Percentiles rank a stretch among this genome's conserved stretches.
phyloP scores from a whole-genome alignment of 2,888 invertebrate genomes.

The Ectobius pallidus region DNA sequence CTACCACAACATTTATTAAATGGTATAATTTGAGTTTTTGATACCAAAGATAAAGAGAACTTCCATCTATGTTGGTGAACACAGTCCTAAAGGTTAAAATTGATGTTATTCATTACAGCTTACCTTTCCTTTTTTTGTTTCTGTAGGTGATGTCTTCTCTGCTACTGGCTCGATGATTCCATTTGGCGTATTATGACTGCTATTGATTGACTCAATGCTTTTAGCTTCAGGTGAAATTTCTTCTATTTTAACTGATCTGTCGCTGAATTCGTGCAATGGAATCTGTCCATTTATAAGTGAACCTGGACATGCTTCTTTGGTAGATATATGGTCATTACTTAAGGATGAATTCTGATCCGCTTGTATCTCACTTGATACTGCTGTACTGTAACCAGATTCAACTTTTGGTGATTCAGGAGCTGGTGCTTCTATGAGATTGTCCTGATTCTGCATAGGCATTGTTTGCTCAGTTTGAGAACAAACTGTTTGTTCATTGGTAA shows the following conservation, averaged over 20 bases:
- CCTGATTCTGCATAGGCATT: background rate
- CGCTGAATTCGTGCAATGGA: background rate
- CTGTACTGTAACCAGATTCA: background rate
- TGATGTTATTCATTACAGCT: too few relatives aligned
- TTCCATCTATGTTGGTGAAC: too few relatives aligned
- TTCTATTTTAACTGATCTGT: background rate
- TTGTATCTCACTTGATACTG: background rate
- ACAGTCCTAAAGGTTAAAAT: too few relatives aligned
- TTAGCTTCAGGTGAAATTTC: background rate
- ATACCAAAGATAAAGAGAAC: too few relatives aligned
- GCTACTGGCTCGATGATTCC: background rate
- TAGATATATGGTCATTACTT: background rate
- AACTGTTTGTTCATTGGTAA: background rate
- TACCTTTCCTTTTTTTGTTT: conserved; percentile 32
- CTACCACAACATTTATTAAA: too few relatives aligned
- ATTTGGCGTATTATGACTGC: background rate
- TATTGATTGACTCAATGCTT: background rate
- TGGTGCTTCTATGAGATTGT: background rate
- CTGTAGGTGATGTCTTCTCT: background rate
- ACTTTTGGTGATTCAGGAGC: background rate
- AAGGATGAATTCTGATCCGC: too few relatives aligned
- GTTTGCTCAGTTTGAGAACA: background rate
- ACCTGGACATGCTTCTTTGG: background rate
- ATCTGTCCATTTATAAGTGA: background rate
- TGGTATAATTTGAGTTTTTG: too few relatives aligned